phyloP scores from a whole-genome alignment of 2,797 vertebrate genomes.

The Gallinago nigripennis region DNA sequence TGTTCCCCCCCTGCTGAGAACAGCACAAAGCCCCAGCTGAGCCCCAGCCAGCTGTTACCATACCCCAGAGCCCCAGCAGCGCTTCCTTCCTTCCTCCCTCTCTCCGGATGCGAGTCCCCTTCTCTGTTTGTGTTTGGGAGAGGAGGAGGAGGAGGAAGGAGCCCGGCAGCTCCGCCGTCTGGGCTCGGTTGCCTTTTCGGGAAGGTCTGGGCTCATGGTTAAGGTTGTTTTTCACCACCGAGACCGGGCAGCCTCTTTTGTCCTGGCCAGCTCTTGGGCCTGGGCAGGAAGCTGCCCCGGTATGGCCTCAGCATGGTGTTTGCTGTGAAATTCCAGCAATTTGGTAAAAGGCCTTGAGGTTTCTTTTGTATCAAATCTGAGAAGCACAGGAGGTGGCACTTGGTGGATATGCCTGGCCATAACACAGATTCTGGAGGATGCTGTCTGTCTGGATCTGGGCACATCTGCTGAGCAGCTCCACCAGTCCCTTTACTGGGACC shows the following conservation, averaged over 20 bases:
- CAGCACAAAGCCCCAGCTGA: background rate
- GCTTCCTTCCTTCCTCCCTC: conserved; percentile 48
- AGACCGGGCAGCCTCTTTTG: background rate
- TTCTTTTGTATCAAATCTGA: background rate
- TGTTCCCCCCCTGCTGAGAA: background rate
- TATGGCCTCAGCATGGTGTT: background rate
- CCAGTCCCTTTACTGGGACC: background rate
- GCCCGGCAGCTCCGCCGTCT: background rate
- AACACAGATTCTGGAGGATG: background rate
- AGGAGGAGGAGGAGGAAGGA: conserved; percentile 49
- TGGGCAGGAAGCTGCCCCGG: accelerated
- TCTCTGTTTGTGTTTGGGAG: conserved; percentile 35
- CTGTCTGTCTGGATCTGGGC: background rate
- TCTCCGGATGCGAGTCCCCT: conserved; percentile 20
- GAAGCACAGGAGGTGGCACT: accelerated
- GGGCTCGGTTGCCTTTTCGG: accelerated
- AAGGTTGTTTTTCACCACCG: background rate
- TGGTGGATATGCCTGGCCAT: background rate
- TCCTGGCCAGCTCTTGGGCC: background rate
- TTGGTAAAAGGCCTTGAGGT: background rate
- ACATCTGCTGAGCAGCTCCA: background rate
- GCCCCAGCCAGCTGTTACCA: background rate
- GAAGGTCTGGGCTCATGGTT: background rate
- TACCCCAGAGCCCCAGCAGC: background rate
- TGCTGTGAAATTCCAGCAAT: background rate